These are phyloP conservation scores for Scyliorhinus canicula DNA, from an alignment of 2,797 vertebrate species.

Conservation along the genomic window DNA sequence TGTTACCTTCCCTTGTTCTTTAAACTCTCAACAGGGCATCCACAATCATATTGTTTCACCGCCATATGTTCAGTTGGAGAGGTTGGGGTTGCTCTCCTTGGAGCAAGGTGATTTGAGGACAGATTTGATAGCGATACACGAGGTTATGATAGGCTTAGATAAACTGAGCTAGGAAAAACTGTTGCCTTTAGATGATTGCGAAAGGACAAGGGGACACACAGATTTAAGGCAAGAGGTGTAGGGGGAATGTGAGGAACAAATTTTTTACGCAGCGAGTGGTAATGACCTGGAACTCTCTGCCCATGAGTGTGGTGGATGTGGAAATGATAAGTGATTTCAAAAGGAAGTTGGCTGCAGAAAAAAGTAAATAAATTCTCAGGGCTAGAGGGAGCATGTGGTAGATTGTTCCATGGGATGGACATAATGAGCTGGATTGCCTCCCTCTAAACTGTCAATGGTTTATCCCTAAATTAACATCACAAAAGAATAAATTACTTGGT, in stretches of 20 bases:
- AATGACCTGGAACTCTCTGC: too few species aligned
- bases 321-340: neutral
- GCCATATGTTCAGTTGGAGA: neutral
- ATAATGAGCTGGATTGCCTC: too few species aligned
- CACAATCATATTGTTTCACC: neutral
- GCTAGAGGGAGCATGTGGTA: too few species aligned
- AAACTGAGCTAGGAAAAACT: neutral
- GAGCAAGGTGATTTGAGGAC: neutral
- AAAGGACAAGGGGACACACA: neutral
- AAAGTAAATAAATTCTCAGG: too few species aligned
- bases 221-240: neutral
- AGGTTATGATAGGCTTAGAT: neutral
- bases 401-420: too few species aligned
- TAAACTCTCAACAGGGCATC: too few species aligned
- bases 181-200: neutral
- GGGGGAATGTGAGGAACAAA: neutral
- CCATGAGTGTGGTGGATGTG: too few species aligned
- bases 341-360: neutral
- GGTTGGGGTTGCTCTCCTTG: neutral
- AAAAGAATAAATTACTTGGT: too few species aligned
- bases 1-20: neutral
- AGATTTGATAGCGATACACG: neutral
- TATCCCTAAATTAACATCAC: too few species aligned
- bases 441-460: too few species aligned
- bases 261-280: neutral